Evolutionary conservation across 2,113 vertebrate species (phyloP), one percentile per base, ranked within the genome.

Genomic region (Gadus macrocephalus): DNA sequence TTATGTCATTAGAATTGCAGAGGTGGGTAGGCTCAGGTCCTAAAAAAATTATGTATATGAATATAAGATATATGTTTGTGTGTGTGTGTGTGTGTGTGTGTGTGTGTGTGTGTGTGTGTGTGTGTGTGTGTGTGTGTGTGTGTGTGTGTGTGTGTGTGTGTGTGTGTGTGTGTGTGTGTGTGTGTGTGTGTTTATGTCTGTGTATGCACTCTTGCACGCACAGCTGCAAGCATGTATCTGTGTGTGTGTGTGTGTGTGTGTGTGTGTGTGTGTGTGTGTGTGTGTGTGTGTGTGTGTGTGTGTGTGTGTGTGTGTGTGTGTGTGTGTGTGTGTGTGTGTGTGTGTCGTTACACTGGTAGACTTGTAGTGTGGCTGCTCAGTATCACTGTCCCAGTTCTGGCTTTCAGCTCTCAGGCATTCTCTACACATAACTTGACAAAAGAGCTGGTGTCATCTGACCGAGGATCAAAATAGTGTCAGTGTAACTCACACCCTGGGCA

Each of bases 381-480:
- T 86, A 83, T 89, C 73, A 59, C 84, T 81, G 78, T 79, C 76
- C 85, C 78, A 64, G 76, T 83, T 73, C 67, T 75, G 74, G 83
- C 79, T 73, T 87, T 90, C 78, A 70, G 81, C 85, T 87, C 87
- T 73, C 77, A 83, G 78, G 85, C 89, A 89, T 89, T 91, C 86
- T 89, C 81, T 85, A 82, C 91, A 87, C 88, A 90, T 90, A 90
- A 77, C 86, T 88, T 79, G 85, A 91, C 91, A 91, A 92, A 91
- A 90, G 90, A 91, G 88, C 81, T 15, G 83, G 89, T 89, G 88
- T 92, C 91, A 92, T 92, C 89, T 91, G 89, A 91, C 89, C 74
- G 56, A 81, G 85, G 90, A 92, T 92, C 84, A 89, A 92, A 92
- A 92, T 92, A 92, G 91, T 88, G 89, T 78, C 83, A 85, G 80